Evolutionary conservation across 2,113 vertebrate genomes (phyloP), one percentile per base, ranked within the genome.

Genomic region (Vulpes vulpes): DNA sequence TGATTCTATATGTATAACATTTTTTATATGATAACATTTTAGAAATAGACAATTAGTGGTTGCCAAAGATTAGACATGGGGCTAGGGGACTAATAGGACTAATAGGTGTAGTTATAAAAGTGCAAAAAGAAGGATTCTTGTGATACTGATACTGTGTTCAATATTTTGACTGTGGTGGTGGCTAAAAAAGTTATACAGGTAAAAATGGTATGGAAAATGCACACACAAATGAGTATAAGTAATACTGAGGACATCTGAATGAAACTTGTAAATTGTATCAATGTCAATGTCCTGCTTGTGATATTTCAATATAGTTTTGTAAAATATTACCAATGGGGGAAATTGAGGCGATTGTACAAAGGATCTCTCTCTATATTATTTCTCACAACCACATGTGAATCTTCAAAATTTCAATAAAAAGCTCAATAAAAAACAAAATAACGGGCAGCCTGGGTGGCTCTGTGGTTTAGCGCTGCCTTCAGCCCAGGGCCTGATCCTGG

Each of bases 1-100:
- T 57, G 17, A 95, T 53, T n/a, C 51, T 8, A 32, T 43, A 14
- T n/a, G 62, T 35, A 57, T 25, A 51, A 57, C 32, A 10, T 35
- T 92, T 80, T 78, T 38, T 25, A n/a, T 71, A 27, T 43, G 62
- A 15, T 6, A 64, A 49, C 49, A 85, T 49, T 84, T 71, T 85
- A 69, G 27, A 85, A 59, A 25, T 38, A 11, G 12, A 43, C 16
- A 32, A 80, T 49, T 57, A 57, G 43, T 30, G 51, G 22, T 76
- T 60, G 43, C 12, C 20, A 79, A 10, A 23, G 55, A 27, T 64
- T 55, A 57, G 27, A 43, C 11, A 38, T 17, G 12, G 11, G 22
- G 3, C 0, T 16, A 9, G 2, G 19, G n/a, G 12, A 19, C 5
- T 22, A 30, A 64, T 6, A 53, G 1, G 35, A 35, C 35, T 35